Conservation (phyloP, 2,888 invertebrate genomes). For the Drosophila koepferae region DNA sequence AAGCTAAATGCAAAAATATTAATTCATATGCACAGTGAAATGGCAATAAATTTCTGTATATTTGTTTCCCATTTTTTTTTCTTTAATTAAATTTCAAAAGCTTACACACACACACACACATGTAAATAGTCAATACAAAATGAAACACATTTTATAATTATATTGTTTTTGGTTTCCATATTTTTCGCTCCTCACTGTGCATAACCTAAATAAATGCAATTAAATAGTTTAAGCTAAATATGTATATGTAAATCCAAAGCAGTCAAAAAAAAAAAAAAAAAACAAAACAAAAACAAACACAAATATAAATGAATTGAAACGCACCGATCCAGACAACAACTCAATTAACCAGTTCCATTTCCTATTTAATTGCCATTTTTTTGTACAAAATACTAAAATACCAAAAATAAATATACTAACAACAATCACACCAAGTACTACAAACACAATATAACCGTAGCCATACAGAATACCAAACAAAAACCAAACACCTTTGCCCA, state of each 20-base stretch:
- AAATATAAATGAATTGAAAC: neutral
- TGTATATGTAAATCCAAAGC: constrained; percentile 36
- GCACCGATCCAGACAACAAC: constrained; percentile 9
- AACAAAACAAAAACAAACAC: neutral
- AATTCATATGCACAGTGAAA: constrained; percentile 58
- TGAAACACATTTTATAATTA: neutral
- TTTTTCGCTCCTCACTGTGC: constrained; percentile 57
- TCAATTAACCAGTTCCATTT: constrained; percentile 37
- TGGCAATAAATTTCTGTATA: neutral
- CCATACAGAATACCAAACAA: constrained; percentile 12
- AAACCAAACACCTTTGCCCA: constrained; percentile 39
- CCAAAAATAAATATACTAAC: constrained; percentile 21
- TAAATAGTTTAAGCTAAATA: constrained; percentile 60
- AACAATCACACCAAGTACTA: constrained; percentile 30
- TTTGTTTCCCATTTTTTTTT: neutral
- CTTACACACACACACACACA: neutral
- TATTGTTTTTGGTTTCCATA: neutral
- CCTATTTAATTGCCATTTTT: constrained; percentile 52
- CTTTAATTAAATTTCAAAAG: neutral
- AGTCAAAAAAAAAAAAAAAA: constrained; percentile 7
- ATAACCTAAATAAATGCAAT: constrained; percentile 58
- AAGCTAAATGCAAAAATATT: constrained; percentile 28
- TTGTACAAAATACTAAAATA: constrained; percentile 18
- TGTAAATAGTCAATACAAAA: neutral
- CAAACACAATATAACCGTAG: constrained; percentile 26